Conservation (phyloP, 2,888 invertebrate genomes). For the Digitonthophagus gazella region DNA sequence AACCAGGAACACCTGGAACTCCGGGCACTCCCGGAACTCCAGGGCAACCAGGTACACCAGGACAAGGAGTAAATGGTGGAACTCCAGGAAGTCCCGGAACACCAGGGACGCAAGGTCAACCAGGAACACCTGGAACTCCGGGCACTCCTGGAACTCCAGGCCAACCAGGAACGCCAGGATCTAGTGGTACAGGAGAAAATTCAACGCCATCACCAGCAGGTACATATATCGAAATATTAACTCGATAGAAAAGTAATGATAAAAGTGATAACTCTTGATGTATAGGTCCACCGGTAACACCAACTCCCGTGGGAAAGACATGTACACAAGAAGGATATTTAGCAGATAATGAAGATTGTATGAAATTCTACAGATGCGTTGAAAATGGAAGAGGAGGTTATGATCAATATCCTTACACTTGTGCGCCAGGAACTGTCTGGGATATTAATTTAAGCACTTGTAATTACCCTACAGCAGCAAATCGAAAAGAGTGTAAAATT, state of each 20-base stretch:
- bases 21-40: slow-evolving; percentile 37
- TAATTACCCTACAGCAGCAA: slow-evolving; percentile 63
- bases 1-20: slow-evolving; percentile 37
- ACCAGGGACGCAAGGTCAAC: slow-evolving; percentile 19
- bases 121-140: slow-evolving; percentile 21
- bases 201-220: not conserved
- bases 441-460: slow-evolving; percentile 67
- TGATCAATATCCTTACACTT: slow-evolving; percentile 63
- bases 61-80: slow-evolving; percentile 44
- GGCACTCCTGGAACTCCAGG: slow-evolving; percentile 47
- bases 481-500: slow-evolving; percentile 55
- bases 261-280: no score
- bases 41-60: slow-evolving; percentile 42
- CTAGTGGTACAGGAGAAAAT: slow-evolving; percentile 42
- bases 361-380: slow-evolving; percentile 75
- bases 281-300: slow-evolving; percentile 15
- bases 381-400: slow-evolving; percentile 49
- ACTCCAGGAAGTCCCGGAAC: slow-evolving; percentile 24
- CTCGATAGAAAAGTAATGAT: no score
- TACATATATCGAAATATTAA: not conserved
- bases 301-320: slow-evolving; percentile 23
- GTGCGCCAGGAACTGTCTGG: slow-evolving; percentile 77
- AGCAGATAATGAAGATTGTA: slow-evolving; percentile 66
- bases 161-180: slow-evolving; percentile 25
- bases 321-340: slow-evolving; percentile 70